Percentiles rank a stretch among this genome's conserved stretches.
Evolutionary conservation across 2,113 vertebrate genomes (phyloP).

Genomic region (Dicerorhinus sumatrensis): DNA sequence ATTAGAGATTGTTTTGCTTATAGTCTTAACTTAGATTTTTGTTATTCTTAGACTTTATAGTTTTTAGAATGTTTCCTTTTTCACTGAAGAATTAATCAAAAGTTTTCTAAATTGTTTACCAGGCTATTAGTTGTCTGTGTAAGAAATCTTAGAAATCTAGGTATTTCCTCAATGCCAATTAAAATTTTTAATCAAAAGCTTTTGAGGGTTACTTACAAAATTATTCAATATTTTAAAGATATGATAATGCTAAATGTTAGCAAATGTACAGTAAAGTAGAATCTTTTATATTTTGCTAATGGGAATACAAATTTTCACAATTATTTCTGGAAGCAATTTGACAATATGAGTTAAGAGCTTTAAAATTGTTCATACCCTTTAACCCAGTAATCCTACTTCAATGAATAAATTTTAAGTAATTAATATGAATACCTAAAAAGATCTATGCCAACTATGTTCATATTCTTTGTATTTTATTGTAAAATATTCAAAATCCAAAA

Average conservation of each 20-base stretch:
- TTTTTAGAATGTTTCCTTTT: constrained; percentile 51
- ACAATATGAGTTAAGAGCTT: constrained; percentile 18
- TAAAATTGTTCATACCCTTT: neutral
- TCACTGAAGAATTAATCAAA: neutral
- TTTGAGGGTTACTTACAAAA: neutral
- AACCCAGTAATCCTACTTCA: neutral
- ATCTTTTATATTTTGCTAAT: neutral
- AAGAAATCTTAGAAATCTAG: neutral
- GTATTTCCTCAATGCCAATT: neutral
- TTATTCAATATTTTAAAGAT: neutral
- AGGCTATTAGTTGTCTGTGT: neutral
- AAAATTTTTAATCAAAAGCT: neutral
- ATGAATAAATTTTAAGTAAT: neutral
- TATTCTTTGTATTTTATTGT: neutral
- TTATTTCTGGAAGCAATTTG: neutral
- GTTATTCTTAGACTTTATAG: neutral
- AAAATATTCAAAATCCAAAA: neutral
- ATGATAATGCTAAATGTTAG: neutral
- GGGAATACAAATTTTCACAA: neutral
- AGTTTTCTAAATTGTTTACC: constrained; percentile 11
- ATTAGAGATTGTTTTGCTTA: neutral
- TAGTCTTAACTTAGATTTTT: constrained; percentile 1
- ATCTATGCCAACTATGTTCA: neutral
- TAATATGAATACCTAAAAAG: neutral
- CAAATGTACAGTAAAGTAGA: neutral